Conservation (phyloP, 1,140 invertebrate species). For the Ceratina calcarata region DNA sequence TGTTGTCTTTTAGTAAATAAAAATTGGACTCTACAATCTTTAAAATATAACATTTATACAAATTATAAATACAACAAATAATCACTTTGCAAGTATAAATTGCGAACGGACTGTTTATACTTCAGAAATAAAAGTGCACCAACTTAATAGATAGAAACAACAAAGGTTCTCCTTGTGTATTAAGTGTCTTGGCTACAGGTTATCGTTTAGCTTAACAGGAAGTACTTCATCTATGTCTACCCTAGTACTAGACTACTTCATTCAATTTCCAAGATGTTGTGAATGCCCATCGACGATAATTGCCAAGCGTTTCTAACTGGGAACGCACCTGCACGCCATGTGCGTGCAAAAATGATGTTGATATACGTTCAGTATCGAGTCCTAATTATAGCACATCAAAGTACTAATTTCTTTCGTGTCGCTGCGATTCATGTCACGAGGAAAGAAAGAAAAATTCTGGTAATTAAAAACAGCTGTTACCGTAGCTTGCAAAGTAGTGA, state of each 20-base stretch:
- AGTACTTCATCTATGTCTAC: slow-evolving; percentile 12
- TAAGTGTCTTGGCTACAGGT: slow-evolving; percentile 4
- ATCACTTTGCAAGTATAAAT: too few relatives aligned
- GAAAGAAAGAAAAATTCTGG: not conserved
- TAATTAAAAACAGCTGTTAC: not conserved
- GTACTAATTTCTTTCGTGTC: not conserved
- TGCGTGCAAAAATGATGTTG: slow-evolving; percentile 10
- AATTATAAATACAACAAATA: too few relatives aligned
- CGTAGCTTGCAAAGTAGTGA: too few relatives aligned
- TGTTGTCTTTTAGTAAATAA: too few relatives aligned
- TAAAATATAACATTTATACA: too few relatives aligned
- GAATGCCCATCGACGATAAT: slow-evolving; percentile 17
- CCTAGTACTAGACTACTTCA: slow-evolving; percentile 24
- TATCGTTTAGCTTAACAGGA: not conserved
- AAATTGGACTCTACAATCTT: too few relatives aligned
- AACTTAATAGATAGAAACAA: too few relatives aligned
- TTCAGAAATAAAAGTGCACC: too few relatives aligned
- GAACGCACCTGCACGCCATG: slow-evolving; percentile 43
- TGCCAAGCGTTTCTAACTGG: slow-evolving; percentile 11
- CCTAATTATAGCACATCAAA: not conserved
- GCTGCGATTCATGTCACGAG: not conserved
- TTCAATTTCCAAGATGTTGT: slow-evolving; percentile 42
- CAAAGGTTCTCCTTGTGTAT: not conserved
- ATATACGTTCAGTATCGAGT: not conserved
- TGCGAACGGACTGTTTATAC: not conserved